Evolutionary conservation across 2,797 vertebrate genomes (phyloP), one percentile per base, ranked within the genome.

Genomic region (Sebastes goodei): DNA sequence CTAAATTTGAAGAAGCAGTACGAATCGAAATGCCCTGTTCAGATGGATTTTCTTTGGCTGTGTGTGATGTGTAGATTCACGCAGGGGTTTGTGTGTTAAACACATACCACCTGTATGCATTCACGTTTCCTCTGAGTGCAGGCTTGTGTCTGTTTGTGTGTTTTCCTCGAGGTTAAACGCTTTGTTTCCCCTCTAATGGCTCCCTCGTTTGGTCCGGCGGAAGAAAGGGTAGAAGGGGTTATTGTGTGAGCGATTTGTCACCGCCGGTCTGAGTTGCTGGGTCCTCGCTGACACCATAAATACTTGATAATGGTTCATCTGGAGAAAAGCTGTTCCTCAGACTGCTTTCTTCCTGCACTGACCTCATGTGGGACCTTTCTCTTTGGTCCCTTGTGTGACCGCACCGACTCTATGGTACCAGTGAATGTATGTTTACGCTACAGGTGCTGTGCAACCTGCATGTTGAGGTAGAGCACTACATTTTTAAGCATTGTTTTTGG

Each of bases 241-340:
- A 61, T 52, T 74, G 86, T 80, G 87, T 52, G 70, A 87, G 77
- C 65, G 76, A 93, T 92, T 91, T 93, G 89, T 93, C 89, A 92
- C 84, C 49, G 70, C 83, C 88, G 80, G 84, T 92, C 85, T 72
- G 56, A 83, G 74, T 29, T 64, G 74, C 59, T 81, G 78, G 86
- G 84, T 85, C 71, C 73, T 49, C 29, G 38, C 82, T 90, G 88
- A 93, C 89, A 85, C 82, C 74, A 38, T 92, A 93, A 93, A 89
- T 86, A 90, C 90, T 80, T 85, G 76, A 88, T 91, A 92, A 92
- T 91, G 77, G 92, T 80, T 92, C 90, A 92, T 93, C 89, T 91
- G 92, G 90, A 85, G 83, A 35, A 87, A 93, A 93, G 87, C 89
- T 92, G 91, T 82, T 87, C 52, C 64, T 78, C 65, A 69, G 8